Base-by-base conservation (phyloP, 2,113 vertebrate species). In the Piprites chloris region DNA sequence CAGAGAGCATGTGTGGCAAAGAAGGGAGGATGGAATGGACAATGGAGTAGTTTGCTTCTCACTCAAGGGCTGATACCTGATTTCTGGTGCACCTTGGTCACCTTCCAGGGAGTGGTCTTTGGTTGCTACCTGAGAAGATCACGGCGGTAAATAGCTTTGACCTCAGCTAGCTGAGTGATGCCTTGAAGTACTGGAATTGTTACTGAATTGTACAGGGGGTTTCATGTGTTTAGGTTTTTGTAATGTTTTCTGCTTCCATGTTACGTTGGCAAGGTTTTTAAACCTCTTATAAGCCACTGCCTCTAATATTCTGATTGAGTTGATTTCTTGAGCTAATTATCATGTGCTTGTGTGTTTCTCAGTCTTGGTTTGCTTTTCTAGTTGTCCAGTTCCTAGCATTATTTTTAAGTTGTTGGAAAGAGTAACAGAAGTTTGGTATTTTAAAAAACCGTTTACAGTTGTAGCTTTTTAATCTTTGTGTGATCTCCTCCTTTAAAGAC, bases 1-100 rank as follows among this genome's bases (percentile, higher is more conserved):
- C 17, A 37, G 32, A 62, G 44, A 53, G 18, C 0, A 0, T 27
- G 8, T 21, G 6, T 58, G 52, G 11, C 8, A 50, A 58, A 74
- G 47, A 15, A 61, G 28, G 10, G 42, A 71, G 30, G 22, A 13
- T 1, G 4, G 12, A 90, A 32, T 4, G 49, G 55, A 15, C 23
- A 56, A 33, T 24, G 19, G 14, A 52, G 9, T 21, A 32, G 10
- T 47, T 28, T 66, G 14, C 44, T 90, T 50, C 33, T 78, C 14
- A 6, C 37, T 59, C 41, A 20, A 86, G 35, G 17, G 44, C 61
- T 71, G 42, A 10, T 47, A 18, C 32, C 26, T 66, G 23, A 19
- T 41, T 76, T 72, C 58, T 90, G 33, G n/a, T 49, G 42, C 33
- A 71, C 27, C 10, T 67, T 78, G 39, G 42, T 84, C 79, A 41